A percentile compares a stretch with the other conserved stretches of the same genome.
Conservation (phyloP, 2,888 invertebrate species). For the Epinotia brunnichana region DNA sequence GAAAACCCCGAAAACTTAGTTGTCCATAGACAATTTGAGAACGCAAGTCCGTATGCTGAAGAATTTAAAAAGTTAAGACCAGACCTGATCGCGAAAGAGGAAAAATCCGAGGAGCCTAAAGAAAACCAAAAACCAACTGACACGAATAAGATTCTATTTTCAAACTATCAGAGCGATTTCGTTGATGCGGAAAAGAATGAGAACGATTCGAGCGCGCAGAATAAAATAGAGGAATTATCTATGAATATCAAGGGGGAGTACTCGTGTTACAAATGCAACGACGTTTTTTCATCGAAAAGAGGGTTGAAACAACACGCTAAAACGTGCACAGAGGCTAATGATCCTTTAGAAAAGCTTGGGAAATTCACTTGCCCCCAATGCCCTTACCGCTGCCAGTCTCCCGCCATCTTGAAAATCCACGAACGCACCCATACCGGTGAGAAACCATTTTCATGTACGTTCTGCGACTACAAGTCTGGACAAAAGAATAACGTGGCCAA, state of each 20-base stretch:
- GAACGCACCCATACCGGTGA: conserved; percentile 79
- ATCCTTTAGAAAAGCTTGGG: conserved; percentile 62
- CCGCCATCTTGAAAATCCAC: conserved; percentile 79
- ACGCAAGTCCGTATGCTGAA: conserved; percentile 63
- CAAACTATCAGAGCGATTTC: conserved; percentile 53
- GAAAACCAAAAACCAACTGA: conserved; percentile 72
- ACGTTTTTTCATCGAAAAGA: conserved; percentile 70
- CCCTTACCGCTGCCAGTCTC: conserved; percentile 77
- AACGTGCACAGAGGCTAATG: conserved; percentile 57
- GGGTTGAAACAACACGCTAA: conserved; percentile 73
- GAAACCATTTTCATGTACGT: conserved; percentile 77
- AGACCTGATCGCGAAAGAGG: conserved; percentile 55
- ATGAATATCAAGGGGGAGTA: conserved; percentile 75
- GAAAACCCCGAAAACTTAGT: conserved; percentile 78
- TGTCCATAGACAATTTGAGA: conserved; percentile 70
- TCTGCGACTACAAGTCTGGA: conserved; percentile 79
- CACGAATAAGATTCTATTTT: conserved; percentile 68
- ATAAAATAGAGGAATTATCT: conserved; percentile 65
- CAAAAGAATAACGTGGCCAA: conserved; percentile 81
- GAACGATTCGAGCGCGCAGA: conserved; percentile 56
- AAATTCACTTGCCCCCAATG: conserved; percentile 76
- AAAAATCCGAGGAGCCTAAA: conserved; percentile 68
- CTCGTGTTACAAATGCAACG: conserved; percentile 71
- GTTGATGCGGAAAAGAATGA: conserved; percentile 54
- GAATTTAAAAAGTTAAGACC: conserved; percentile 66